Evolutionary conservation across 1,140 invertebrate species (phyloP), one percentile per base, ranked within the genome.

Genomic region (Mizuhopecten yessoensis): DNA sequence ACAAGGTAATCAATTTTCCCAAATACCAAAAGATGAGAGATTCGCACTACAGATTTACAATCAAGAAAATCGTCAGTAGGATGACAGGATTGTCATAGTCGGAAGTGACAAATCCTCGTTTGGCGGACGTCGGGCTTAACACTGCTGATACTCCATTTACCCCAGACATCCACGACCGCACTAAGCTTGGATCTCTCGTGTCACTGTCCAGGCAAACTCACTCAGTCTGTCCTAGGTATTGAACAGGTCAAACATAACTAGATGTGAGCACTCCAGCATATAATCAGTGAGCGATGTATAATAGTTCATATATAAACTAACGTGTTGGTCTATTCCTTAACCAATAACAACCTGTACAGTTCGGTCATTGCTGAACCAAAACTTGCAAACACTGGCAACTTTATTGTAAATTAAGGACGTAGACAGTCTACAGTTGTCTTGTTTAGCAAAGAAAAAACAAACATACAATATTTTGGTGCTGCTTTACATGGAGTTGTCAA

Each of bases 221-320:
- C n/a, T n/a, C n/a, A n/a, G n/a, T 2, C 45, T 49, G 10, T 49
- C 45, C 11, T 13, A 20, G 45, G 20, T 34, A 86, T 15, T 42
- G 33, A 1, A 45, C 11, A 45, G 88, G 88, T 33, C 23, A 75
- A n/a, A 33, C 33, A 91, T n/a, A n/a, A 91, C 17, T 88, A 11
- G n/a, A n/a, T n/a, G n/a, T n/a, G n/a, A n/a, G n/a, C n/a, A n/a
- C n/a, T n/a, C n/a, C n/a, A n/a, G n/a, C n/a, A n/a, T n/a, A n/a
- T n/a, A n/a, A n/a, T n/a, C n/a, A n/a, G n/a, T n/a, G n/a, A n/a
- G n/a, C n/a, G n/a, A n/a, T n/a, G n/a, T n/a, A n/a, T n/a, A n/a
- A n/a, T n/a, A n/a, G n/a, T n/a, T n/a, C n/a, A n/a, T n/a, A n/a
- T n/a, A n/a, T n/a, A n/a, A n/a, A n/a, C n/a, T n/a, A n/a, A n/a